Percentiles rank a stretch among this genome's conserved stretches.
Evolutionary conservation across 2,888 invertebrate genomes (phyloP).

Genomic region (Zaprionus bogoriensis): DNA sequence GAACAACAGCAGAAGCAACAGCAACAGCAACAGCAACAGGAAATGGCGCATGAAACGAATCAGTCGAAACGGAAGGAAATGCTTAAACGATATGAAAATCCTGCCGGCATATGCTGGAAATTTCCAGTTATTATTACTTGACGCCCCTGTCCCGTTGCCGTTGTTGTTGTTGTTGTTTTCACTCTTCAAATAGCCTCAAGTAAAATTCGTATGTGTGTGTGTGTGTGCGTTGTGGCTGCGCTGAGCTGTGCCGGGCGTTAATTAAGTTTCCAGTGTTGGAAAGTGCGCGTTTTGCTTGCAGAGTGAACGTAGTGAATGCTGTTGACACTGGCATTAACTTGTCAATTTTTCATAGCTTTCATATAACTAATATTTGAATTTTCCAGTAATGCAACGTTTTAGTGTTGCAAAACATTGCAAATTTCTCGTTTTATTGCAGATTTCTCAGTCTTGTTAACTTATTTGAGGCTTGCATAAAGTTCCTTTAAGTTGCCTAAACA

Average conservation of each 20-base stretch:
- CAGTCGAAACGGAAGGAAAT: slow-evolving; percentile 67
- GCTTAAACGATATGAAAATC: slow-evolving; percentile 64
- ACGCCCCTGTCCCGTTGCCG: slow-evolving; percentile 11
- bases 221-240: neutral
- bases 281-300: neutral
- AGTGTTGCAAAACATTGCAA: no score
- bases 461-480: no score
- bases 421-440: no score
- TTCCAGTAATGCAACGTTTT: no score
- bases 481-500: no score
- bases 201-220: neutral
- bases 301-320: no score
- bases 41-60: slow-evolving; percentile 56
- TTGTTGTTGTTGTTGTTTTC: slow-evolving; percentile 2
- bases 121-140: slow-evolving; percentile 40
- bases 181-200: neutral
- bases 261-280: neutral
- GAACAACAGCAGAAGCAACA: slow-evolving; percentile 3
- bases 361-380: no score
- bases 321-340: no score
- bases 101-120: slow-evolving; percentile 39
- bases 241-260: no score
- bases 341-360: no score
- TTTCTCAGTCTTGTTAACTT: no score
- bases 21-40: slow-evolving; percentile 40